Percentiles rank a stretch among this genome's conserved stretches.
These are phyloP conservation scores for Metallyticus violacea DNA, from an alignment of 2,888 invertebrate species.

Conservation along the genomic window DNA sequence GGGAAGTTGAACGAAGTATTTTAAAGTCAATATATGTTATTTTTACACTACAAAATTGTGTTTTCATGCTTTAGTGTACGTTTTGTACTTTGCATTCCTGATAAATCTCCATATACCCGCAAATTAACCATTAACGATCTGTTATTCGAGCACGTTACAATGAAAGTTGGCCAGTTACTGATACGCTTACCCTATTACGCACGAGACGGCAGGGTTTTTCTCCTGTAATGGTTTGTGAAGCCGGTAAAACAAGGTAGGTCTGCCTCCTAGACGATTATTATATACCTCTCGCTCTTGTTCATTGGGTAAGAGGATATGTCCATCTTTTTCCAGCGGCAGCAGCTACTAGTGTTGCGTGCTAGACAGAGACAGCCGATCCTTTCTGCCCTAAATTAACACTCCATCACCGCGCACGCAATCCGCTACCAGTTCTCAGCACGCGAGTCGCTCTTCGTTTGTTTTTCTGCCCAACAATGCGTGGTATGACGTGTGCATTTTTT, in stretches of 20 bases:
- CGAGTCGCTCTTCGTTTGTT: neutral
- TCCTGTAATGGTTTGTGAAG: neutral
- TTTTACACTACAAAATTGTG: no score
- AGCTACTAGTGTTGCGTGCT: neutral
- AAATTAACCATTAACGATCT: no score
- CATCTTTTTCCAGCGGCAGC: neutral
- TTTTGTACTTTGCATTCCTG: no score
- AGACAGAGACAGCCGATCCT: neutral
- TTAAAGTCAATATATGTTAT: no score
- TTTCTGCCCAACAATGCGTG: neutral
- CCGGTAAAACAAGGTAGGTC: neutral
- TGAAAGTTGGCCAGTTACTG: neutral
- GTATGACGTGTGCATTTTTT: neutral
- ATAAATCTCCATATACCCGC: no score
- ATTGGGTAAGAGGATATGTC: neutral
- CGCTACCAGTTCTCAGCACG: neutral
- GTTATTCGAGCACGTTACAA: no score
- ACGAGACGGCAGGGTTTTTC: neutral
- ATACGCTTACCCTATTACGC: neutral
- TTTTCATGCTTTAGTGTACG: no score
- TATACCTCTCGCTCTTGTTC: neutral
- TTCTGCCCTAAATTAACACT: conserved; percentile 13
- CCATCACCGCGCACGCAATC: conserved; percentile 7
- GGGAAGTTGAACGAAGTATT: no score
- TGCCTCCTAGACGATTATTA: neutral